Evolutionary conservation across 1,140 invertebrate genomes (phyloP), one percentile per base, ranked within the genome.

Genomic region (Sipha flava): DNA sequence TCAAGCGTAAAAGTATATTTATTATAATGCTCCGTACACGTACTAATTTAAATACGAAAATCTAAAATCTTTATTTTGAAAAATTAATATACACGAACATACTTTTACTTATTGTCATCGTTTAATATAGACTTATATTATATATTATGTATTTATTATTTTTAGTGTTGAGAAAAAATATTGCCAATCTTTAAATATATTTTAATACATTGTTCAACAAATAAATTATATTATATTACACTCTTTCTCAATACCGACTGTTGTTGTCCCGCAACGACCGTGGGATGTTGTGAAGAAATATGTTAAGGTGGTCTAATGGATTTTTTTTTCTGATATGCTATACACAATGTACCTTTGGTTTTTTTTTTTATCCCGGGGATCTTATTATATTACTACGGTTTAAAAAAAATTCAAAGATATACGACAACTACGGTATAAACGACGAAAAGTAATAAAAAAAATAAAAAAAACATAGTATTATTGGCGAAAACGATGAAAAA

Each of bases 231-330:
- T 37, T 23, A 43, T 66, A 66, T 64, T 40, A 64, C 59, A 31
- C 10, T 68, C 37, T 68, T 68, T 45, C 66, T 47, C 66, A 47
- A 70, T 70, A 70, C 40, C 40, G 40, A 29, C 40, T 47, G 66
- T 70, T 70, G 66, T 70, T 70, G 40, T 70, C 40, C 66, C 66
- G 16, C 40, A 47, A 70, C 66, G 66, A 70, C 66, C 66, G 66
- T 70, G 66, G 66, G 66, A 70, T 26, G 66, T 70, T 29, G 18
- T 70, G 66, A 70, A 70, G 66, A 70, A 70, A 70, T 70, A 70
- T 70, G 43, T 70, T 70, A 70, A 45, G 43, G 43, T 70, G 66
- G 66, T 29, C 66, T 70, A 70, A 70, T 70, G 66, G 66, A 29
- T 70, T 70, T 70, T 45, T n/a, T 70, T 70, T 23, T 47, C 23